Conservation (phyloP, 2,888 invertebrate species). For the Catocala nupta region DNA sequence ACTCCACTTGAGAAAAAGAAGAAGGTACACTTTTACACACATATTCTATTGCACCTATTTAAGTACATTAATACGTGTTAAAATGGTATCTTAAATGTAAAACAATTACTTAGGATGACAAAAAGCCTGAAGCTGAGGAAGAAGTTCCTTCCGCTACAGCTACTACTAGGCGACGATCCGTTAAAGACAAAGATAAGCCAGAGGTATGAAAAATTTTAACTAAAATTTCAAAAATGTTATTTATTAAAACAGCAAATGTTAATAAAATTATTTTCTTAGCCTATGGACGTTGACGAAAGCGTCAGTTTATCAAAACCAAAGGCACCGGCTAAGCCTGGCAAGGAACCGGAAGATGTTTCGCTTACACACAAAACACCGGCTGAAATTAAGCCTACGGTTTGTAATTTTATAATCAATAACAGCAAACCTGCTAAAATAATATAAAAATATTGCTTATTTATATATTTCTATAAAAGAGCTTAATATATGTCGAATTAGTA, state of each 20-base stretch:
- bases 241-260: conserved; percentile 12
- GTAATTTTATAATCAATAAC: conserved; percentile 54
- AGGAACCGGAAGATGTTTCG: conserved; percentile 80
- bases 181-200: conserved; percentile 80
- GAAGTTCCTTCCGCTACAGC: conserved; percentile 75
- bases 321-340: conserved; percentile 72
- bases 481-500: not conserved
- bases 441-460: conserved; percentile 3
- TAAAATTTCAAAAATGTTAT: not conserved
- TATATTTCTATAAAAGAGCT: conserved; percentile 8
- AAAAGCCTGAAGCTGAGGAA: conserved; percentile 68
- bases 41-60: conserved; percentile 17
- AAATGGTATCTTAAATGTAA: not conserved
- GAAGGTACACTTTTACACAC: conserved; percentile 73
- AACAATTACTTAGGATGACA: conserved; percentile 65
- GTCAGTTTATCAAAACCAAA: conserved; percentile 78
- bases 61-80: conserved; percentile 3
- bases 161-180: conserved; percentile 76
- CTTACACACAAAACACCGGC: conserved; percentile 84
- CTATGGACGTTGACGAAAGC: conserved; percentile 84
- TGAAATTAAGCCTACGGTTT: conserved; percentile 80
- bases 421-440: not conserved
- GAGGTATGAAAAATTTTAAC: conserved; percentile 64
- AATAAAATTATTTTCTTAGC: conserved; percentile 59
- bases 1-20: conserved; percentile 84